Evolutionary conservation across 64 coral and sea anemone genomes (phyloP), one percentile per base, ranked within the genome.

Genomic region (Dendrophyllia cribrosa): DNA sequence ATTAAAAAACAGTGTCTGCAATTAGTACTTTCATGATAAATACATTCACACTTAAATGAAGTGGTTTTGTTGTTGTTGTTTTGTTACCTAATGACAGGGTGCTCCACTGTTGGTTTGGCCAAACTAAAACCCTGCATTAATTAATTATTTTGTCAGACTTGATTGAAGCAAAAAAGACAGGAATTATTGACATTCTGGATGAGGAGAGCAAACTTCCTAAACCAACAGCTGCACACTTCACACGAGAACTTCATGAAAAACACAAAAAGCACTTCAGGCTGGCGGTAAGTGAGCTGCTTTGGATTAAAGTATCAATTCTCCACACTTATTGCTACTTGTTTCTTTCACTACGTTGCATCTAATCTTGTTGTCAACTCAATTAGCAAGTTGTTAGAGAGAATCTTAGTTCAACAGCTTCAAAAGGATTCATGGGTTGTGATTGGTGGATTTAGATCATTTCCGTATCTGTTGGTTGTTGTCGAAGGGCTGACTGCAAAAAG

Each of bases 191-290:
- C 77, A 93, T 96, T 47, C 13, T 98, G 26, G 94, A 98, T 58
- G 97, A 98, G 79, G 97, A 98, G 75, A 98, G 97, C 97, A 98
- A 98, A 68, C 70, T 98, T 19, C 97, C 97, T 4, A 98, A 98
- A 70, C 94, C 97, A 75, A 98, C 97, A 50, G 72, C 86, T 4
- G 86, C 92, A 19, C 97, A 98, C 73, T 98, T 98, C 69, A 98
- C 97, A 14, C 79, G 91, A 69, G 97, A 98, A 51, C 92, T 98
- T 91, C 94, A 96, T 51, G 90, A 93, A 24, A 93, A 98, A 77
- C 94, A 98, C 88, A 98, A 96, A 43, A 93, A 95, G 23, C 96
- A 98, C 81, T 98, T 98, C 63, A 81, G 96, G 70, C 70, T 98
- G 71, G 88, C 96, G 45, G 96, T 98, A 78, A 77, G 62, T 68